These are phyloP conservation scores for Zosterops hypoxanthus DNA, from an alignment of 2,113 vertebrate species.

Conservation along the genomic window DNA sequence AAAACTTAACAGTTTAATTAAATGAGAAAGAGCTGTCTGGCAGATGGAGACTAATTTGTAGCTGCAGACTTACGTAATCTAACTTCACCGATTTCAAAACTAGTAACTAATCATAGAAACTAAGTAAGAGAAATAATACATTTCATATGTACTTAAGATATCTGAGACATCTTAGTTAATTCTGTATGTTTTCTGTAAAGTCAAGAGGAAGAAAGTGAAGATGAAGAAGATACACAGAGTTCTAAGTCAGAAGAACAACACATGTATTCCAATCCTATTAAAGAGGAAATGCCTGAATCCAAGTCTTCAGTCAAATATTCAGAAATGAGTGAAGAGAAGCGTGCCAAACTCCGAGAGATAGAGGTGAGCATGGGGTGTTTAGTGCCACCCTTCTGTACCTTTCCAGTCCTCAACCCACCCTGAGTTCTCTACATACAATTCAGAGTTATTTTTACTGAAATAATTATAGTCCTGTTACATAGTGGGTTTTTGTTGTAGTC, in stretches of 20 bases:
- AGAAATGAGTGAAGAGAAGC: slow-evolving; percentile 97
- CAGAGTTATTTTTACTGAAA: not conserved
- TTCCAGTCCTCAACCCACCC: not conserved
- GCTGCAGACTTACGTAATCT: not conserved
- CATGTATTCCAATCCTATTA: slow-evolving; percentile 86
- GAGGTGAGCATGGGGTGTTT: slow-evolving; percentile 78
- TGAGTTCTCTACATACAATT: not conserved
- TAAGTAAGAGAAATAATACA: not conserved
- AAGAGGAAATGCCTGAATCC: slow-evolving; percentile 87
- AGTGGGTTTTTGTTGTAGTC: not conserved
- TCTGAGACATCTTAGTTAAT: not conserved
- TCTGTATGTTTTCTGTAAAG: slow-evolving; percentile 67
- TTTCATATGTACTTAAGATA: not conserved
- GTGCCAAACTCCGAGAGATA: slow-evolving; percentile 94
- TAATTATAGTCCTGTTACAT: not conserved
- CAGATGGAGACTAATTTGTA: not conserved
- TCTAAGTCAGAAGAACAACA: slow-evolving; percentile 88
- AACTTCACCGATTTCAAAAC: not conserved
- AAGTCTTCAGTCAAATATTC: slow-evolving; percentile 87
- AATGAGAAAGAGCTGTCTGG: not conserved
- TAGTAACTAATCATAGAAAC: not conserved
- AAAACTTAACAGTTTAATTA: not conserved
- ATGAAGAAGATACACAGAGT: slow-evolving; percentile 87
- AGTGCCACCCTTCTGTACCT: not conserved
- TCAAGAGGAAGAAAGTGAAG: slow-evolving; percentile 86